Evolutionary conservation across 2,888 invertebrate species (phyloP).

Genomic region (Archaeoteleia sp.): DNA sequence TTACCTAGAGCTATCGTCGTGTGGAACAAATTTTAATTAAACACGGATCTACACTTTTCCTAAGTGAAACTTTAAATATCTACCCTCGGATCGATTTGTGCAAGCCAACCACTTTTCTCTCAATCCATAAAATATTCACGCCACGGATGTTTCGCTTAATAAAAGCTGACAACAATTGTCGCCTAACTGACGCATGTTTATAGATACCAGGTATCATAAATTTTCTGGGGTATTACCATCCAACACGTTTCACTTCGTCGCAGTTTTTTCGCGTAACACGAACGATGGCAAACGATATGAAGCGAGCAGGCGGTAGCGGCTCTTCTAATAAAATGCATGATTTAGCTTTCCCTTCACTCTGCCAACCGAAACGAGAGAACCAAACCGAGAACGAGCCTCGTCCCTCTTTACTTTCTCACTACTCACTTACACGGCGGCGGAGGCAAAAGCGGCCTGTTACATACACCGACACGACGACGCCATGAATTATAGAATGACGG

Average conservation of each 20-base stretch:
- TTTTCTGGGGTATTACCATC: slow-evolving; percentile 36
- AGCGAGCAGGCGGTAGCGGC: slow-evolving; percentile 26
- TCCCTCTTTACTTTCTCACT: slow-evolving; percentile 65
- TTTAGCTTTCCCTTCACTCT: slow-evolving; percentile 65
- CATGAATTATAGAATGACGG: slow-evolving; percentile 75
- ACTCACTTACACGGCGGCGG: slow-evolving; percentile 52
- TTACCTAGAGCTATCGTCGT: too few relatives aligned
- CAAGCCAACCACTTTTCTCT: slow-evolving; percentile 15
- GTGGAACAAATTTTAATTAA: too few relatives aligned
- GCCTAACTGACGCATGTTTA: slow-evolving; percentile 45
- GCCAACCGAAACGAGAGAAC: slow-evolving; percentile 54
- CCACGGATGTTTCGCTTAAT: slow-evolving; percentile 42
- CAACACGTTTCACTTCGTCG: slow-evolving; percentile 29
- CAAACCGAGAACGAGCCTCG: slow-evolving; percentile 50
- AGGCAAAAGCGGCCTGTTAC: slow-evolving; percentile 57
- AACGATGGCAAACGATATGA: slow-evolving; percentile 45
- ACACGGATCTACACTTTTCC: too few relatives aligned
- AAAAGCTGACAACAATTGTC: slow-evolving; percentile 49
- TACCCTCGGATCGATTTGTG: too few relatives aligned
- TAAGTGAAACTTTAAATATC: too few relatives aligned
- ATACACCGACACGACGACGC: slow-evolving; percentile 65
- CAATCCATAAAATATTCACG: slow-evolving; percentile 36
- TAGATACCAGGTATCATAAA: slow-evolving; percentile 45
- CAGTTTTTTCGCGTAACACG: slow-evolving; percentile 45
- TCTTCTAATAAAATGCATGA: slow-evolving; percentile 71